Base-by-base conservation (phyloP, 2,113 vertebrate genomes). In the Muscicapa adusta region DNA sequence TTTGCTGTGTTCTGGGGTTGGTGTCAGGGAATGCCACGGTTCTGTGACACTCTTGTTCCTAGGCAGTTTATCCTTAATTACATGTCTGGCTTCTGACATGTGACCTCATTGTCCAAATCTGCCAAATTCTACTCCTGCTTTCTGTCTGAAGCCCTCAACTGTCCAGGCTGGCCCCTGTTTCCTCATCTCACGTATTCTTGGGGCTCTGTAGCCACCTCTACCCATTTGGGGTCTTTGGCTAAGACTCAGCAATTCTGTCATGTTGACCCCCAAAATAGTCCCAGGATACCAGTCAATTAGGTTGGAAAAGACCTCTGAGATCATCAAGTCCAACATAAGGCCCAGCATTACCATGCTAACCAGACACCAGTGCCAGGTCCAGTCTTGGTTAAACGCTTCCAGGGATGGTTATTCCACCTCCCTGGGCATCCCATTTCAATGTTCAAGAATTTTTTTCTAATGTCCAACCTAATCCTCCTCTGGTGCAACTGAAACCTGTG, bases 141-240 rank as follows among this genome's bases (percentile, higher is more conserved):
- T 75, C 26, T 0, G 0, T 74, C 38, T 54, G 38, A 67, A 70
- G 51, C 4, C 1, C 26, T 57, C 42, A 34, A 5, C 28, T 74
- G 7, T 42, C 63, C 42, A 14, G 20, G 20, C 10, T 48, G 53
- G 23, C 12, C 51, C 9, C 13, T 29, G 3, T 61, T 76, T 51
- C 28, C 51, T 22, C 57, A 8, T 34, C 43, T 63, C 38, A 3
- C 0, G 0, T 1, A 6, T 38, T 13, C 38, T 36, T 58, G 57
- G 26, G 38, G 25, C 63, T 19, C 18, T 42, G 50, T 16, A 53
- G 38, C 14, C 1, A 5, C 9, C 68, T 43, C 12, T 48, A 17
- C 29, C 40, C 8, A 3, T 43, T 9, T 65, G 40, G 4, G 19
- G 4, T 65, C 12, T 61, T 61, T 40, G 19, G 18, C 8, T 18